Conservation (phyloP, 2,797 vertebrate genomes). For the Dicrostonyx torquatus region DNA sequence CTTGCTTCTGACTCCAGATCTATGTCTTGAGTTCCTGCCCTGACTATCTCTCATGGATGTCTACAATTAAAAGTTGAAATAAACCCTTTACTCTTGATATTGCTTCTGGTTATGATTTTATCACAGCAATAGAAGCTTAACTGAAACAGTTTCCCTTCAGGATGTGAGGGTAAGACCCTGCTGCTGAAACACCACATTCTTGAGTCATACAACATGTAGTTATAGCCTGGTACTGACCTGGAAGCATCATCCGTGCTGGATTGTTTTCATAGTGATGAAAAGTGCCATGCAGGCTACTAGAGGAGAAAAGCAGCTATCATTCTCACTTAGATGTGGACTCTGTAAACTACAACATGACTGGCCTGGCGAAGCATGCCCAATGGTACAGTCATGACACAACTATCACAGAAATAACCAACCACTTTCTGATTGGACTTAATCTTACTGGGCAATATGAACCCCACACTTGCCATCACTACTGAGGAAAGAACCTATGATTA, state of each 20-base stretch:
- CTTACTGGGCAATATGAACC: not conserved
- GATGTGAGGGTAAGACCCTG: not conserved
- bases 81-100: not conserved
- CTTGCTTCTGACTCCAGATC: not conserved
- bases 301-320: not conserved
- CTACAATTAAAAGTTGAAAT: not conserved
- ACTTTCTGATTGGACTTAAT: not conserved
- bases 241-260: not conserved
- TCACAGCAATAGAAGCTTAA: not conserved
- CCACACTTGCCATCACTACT: not conserved
- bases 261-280: not conserved
- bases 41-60: not conserved
- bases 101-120: not conserved
- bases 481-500: not conserved
- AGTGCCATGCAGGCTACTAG: not conserved
- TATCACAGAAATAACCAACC: not conserved
- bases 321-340: not conserved
- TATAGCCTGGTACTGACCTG: not conserved
- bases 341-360: not conserved
- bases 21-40: not conserved
- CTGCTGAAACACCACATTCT: not conserved
- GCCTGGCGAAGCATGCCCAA: not conserved
- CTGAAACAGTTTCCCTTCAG: not conserved
- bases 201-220: not conserved
- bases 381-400: not conserved